Percentiles rank a stretch among this genome's conserved stretches.
These are phyloP conservation scores for Branchellion lobata DNA, from an alignment of 2,888 invertebrate species.

Conservation along the genomic window DNA sequence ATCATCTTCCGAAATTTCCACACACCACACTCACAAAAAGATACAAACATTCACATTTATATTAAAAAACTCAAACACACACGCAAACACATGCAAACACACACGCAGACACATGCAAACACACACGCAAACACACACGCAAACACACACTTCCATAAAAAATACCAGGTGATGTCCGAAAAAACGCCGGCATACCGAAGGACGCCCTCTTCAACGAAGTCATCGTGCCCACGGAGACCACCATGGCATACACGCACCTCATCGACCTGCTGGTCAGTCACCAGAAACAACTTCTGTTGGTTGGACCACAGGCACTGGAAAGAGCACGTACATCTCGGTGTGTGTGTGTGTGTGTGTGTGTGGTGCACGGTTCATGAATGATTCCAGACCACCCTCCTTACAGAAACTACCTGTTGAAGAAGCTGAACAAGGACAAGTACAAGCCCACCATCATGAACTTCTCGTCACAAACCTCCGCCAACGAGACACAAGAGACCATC, in stretches of 20 bases:
- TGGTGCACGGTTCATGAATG: not conserved
- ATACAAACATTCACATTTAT: too few species aligned
- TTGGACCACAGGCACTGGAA: constrained; percentile 68
- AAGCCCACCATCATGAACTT: constrained; percentile 86
- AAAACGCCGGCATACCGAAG: constrained; percentile 56
- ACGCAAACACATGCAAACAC: too few species aligned
- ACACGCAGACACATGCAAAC: too few species aligned
- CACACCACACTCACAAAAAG: too few species aligned
- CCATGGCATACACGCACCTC: constrained; percentile 78
- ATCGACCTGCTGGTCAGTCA: constrained; percentile 79
- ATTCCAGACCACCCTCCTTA: not conserved
- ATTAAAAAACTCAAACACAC: too few species aligned
- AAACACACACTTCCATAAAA: too few species aligned
- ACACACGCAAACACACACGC: too few species aligned
- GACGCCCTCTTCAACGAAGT: constrained; percentile 92
- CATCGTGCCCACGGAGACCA: constrained; percentile 87
- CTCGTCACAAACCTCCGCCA: constrained; percentile 89
- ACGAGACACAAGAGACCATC: constrained; percentile 89
- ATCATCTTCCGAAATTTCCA: too few species aligned
- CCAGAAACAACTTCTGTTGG: constrained; percentile 79
- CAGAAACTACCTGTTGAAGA: constrained; percentile 71
- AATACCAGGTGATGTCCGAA: too few species aligned
- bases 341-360: constrained; percentile 55
- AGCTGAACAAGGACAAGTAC: constrained; percentile 75
- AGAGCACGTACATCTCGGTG: constrained; percentile 63